These are phyloP conservation scores for Dendroctonus valens DNA, from an alignment of 1,140 invertebrate genomes.

Conservation along the genomic window DNA sequence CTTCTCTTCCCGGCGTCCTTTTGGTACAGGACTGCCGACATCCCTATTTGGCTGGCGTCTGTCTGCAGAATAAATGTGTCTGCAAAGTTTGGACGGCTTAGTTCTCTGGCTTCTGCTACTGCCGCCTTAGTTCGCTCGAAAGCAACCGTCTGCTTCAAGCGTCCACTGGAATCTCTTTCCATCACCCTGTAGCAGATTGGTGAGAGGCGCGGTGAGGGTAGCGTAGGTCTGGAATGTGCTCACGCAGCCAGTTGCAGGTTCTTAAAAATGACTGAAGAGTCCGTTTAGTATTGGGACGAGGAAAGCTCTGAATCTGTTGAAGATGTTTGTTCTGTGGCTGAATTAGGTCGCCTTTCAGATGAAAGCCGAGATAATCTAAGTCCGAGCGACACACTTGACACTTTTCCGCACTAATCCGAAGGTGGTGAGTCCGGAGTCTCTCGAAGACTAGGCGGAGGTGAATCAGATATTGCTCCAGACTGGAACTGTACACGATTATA, in stretches of 20 bases:
- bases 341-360: slow-evolving; percentile 29
- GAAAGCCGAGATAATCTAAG: slow-evolving; percentile 41
- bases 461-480: background rate
- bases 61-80: background rate
- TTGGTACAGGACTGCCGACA: background rate
- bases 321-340: slow-evolving; percentile 37
- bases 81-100: background rate
- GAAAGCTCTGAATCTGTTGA: slow-evolving; percentile 33
- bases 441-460: slow-evolving; percentile 29
- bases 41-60: background rate
- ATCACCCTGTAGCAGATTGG: no score
- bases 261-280: background rate
- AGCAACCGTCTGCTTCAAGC: no score
- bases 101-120: background rate
- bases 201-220: no score
- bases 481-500: background rate
- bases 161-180: no score
- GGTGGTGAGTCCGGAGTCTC: slow-evolving; percentile 6
- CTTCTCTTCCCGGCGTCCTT: background rate
- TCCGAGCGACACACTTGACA: slow-evolving; percentile 16
- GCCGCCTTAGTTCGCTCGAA: no score
- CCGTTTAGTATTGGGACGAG: slow-evolving; percentile 28
- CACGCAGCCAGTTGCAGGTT: background rate
- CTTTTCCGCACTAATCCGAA: slow-evolving; percentile 23
- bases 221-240: background rate